These are phyloP conservation scores for Drosophila jambulina DNA, from an alignment of 1,140 invertebrate species.

Conservation along the genomic window DNA sequence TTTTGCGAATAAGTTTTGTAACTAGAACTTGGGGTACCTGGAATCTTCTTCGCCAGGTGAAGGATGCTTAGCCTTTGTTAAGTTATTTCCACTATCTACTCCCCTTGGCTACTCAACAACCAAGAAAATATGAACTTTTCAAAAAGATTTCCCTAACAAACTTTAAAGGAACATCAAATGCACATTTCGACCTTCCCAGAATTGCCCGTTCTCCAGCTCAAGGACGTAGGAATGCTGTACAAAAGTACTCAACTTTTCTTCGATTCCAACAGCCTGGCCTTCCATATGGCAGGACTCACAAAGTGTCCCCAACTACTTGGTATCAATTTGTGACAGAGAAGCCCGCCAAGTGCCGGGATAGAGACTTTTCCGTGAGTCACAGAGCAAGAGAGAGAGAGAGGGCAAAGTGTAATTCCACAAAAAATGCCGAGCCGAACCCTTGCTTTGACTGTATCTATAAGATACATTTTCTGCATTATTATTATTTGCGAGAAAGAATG, in stretches of 20 bases:
- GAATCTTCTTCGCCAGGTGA: not conserved
- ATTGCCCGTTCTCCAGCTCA: not conserved
- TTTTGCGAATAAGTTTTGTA: too few species aligned
- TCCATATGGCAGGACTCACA: conserved; percentile 22
- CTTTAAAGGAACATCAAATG: not conserved
- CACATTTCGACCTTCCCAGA: not conserved
- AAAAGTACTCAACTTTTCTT: not conserved
- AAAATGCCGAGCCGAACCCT: conserved; percentile 35
- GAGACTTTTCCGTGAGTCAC: conserved; percentile 7
- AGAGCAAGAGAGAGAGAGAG: not conserved
- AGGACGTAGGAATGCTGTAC: not conserved
- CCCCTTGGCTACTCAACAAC: not conserved
- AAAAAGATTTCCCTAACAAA: not conserved
- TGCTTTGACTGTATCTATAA: conserved; percentile 54
- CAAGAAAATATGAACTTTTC: not conserved
- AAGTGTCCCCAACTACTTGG: not conserved
- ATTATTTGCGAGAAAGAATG: conserved; percentile 56
- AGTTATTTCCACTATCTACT: not conserved
- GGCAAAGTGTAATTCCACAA: not conserved
- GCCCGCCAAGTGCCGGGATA: conserved; percentile 14
- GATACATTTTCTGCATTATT: conserved; percentile 77
- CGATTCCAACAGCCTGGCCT: not conserved
- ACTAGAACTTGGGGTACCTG: not conserved
- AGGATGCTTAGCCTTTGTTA: not conserved
- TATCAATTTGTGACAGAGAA: conserved; percentile 5